Conservation (phyloP, 2,797 vertebrate species). For the Leucoraja ocellata region DNA sequence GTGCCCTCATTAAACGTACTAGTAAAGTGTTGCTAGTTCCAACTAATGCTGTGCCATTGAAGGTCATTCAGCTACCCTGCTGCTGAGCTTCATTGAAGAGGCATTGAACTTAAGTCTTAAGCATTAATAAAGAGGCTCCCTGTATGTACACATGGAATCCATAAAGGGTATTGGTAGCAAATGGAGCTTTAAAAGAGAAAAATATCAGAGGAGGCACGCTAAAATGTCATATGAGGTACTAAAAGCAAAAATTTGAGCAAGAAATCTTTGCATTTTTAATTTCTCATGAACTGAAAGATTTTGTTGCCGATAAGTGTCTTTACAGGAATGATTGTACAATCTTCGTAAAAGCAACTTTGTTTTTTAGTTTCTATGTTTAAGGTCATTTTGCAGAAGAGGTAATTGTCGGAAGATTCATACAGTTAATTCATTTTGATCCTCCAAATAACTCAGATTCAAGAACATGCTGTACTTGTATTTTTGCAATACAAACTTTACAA, state of each 20-base stretch:
- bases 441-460: not conserved
- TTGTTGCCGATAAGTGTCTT: not conserved
- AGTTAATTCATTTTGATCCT: not conserved
- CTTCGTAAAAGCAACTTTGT: not conserved
- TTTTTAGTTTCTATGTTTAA: not conserved
- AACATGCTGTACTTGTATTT: not conserved
- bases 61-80: constrained; percentile 39
- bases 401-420: not conserved
- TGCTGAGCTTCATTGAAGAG: constrained; percentile 40
- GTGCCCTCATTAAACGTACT: constrained; percentile 41
- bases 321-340: not conserved
- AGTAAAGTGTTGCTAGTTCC: not conserved
- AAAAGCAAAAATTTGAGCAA: constrained; percentile 14
- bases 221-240: not conserved
- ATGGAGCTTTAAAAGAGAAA: constrained; percentile 41
- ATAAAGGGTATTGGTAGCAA: constrained; percentile 42
- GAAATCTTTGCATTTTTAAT: constrained; percentile 21
- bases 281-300: not conserved
- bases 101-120: constrained; percentile 40
- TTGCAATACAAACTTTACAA: not conserved
- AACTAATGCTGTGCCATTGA: constrained; percentile 40
- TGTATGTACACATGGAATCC: not conserved
- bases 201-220: constrained; percentile 43
- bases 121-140: constrained; percentile 38
- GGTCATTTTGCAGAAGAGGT: not conserved